Percentiles rank a stretch among this genome's conserved stretches.
Evolutionary conservation across 2,113 vertebrate genomes (phyloP).

Genomic region (Jacana jacana): DNA sequence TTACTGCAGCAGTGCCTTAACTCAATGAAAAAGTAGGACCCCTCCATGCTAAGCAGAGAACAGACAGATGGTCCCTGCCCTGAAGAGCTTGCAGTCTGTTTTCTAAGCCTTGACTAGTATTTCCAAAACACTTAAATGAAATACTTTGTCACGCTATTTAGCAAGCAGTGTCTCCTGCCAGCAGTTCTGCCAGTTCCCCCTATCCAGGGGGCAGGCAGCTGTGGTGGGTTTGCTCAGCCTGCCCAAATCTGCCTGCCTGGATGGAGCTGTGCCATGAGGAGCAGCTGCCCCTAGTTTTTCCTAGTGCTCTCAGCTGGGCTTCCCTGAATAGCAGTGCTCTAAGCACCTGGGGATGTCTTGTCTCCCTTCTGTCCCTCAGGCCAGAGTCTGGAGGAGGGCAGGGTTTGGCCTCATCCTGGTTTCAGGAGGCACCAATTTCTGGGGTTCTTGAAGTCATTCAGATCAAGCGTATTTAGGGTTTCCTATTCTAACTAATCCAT

Average conservation of each 20-base stretch:
- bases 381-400: not conserved
- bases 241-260: not conserved
- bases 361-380: not conserved
- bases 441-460: not conserved
- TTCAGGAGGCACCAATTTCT: not conserved
- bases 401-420: not conserved
- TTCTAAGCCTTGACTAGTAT: not conserved
- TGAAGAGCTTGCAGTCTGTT: not conserved
- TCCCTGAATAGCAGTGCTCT: not conserved
- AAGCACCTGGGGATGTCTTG: not conserved
- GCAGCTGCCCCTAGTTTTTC: conserved; percentile 16
- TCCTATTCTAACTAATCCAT: not conserved
- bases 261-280: not conserved
- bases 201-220: conserved; percentile 18
- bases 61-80: conserved; percentile 29
- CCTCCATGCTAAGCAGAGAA: not conserved
- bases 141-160: not conserved
- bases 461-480: not conserved
- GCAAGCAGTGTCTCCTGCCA: not conserved
- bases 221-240: not conserved
- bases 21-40: not conserved
- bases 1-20: not conserved
- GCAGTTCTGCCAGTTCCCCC: not conserved
- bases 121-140: not conserved
- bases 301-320: not conserved